These are phyloP conservation scores for Grammomys surdaster DNA, from an alignment of 2,113 vertebrate species.

Conservation along the genomic window DNA sequence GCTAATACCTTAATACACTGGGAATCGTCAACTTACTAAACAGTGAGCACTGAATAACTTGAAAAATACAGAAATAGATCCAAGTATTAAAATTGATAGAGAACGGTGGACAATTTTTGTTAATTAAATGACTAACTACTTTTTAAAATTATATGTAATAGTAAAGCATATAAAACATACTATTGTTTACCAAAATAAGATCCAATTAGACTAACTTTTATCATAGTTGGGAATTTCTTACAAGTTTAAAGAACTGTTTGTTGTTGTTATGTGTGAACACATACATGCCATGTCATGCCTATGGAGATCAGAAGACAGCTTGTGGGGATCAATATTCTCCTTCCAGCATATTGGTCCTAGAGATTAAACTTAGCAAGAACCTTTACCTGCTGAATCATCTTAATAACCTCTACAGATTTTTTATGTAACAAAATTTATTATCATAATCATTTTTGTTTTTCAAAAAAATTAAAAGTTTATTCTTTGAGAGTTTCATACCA, in stretches of 20 bases:
- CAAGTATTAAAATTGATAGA: conserved; percentile 15
- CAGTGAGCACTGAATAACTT: background rate
- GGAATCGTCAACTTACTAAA: conserved; percentile 20
- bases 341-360: background rate
- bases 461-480: background rate
- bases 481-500: background rate
- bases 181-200: conserved; percentile 19
- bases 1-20: background rate
- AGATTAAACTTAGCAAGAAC: background rate
- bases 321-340: background rate
- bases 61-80: conserved; percentile 25
- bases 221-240: background rate
- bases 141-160: background rate
- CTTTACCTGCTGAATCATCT: background rate
- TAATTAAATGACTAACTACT: conserved; percentile 18
- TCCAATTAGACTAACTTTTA: conserved; percentile 13
- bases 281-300: background rate
- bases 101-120: background rate
- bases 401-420: background rate
- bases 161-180: background rate
- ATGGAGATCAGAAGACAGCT: background rate
- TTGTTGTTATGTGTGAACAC: background rate
- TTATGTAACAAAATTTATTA: background rate
- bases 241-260: background rate
- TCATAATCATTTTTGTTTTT: background rate